Conservation (phyloP, 2,797 vertebrate species). For the Scolopax bukidnonensis region DNA sequence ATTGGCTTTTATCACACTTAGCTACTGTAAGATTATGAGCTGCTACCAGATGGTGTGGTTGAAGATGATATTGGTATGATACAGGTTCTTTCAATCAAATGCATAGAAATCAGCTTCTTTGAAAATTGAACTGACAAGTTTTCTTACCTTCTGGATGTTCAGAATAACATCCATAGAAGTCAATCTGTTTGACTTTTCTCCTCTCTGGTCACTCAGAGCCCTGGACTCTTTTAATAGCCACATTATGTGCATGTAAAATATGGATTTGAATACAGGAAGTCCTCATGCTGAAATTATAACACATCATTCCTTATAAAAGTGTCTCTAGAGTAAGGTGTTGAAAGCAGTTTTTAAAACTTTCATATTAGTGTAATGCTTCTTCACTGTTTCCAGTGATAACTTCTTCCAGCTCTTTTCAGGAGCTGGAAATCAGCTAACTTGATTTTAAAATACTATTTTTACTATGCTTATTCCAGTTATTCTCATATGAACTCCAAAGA, state of each 20-base stretch:
- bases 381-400: background rate
- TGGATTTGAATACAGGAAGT: background rate
- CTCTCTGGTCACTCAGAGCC: background rate
- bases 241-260: rapidly evolving
- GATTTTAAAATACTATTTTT: background rate
- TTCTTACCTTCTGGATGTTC: background rate
- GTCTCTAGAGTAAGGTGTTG: background rate
- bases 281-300: background rate
- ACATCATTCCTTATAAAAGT: background rate
- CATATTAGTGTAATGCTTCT: background rate
- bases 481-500: background rate
- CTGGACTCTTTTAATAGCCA: background rate
- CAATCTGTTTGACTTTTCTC: background rate
- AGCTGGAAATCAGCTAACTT: background rate
- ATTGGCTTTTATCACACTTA: background rate
- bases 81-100: background rate
- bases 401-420: background rate
- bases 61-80: slow-evolving; percentile 2
- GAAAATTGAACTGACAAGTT: background rate
- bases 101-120: background rate
- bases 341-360: background rate
- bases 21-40: background rate
- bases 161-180: background rate
- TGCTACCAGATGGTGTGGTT: slow-evolving; percentile 18
- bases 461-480: background rate